Evolutionary conservation across 53 echinoderm and acorn worm genomes (phyloP), one percentile per base, ranked within the genome.

Genomic region (Echinarachnius parma): DNA sequence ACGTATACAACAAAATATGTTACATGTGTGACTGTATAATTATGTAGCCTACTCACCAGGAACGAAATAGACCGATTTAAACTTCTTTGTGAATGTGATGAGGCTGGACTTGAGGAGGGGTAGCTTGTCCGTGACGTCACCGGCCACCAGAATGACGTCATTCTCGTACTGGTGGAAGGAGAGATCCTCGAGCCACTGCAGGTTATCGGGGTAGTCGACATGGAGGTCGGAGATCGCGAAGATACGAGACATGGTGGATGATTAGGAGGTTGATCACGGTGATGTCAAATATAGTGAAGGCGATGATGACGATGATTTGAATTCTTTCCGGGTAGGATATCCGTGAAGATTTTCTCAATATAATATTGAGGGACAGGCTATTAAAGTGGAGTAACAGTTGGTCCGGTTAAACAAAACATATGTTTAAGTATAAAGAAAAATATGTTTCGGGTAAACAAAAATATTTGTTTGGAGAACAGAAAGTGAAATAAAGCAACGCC

Each of bases 191-290:
- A 92, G 66, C 85, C 91, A 98, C 9, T 86, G 39, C 13, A 77
- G 78, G 52, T 98, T 98, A 9, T 88, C 92, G 1, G 76, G 46
- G 64, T 86, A 71, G 53, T 98, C 98, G 11, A 98, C 92, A 20
- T 98, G 98, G 82, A 98, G 78, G 59, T 98, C 98, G 18, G 98
- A 98, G 10, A 98, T 91, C 7, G 98, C 98, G 70, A 86, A 98
- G 48, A 98, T 83, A 25, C 86, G 85, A 21, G 92, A 79, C 98
- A 92, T 98, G 31, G 21, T 77, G 67, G 44, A 25, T 31, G 15
- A 52, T 67, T 24, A 29, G 25, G 54, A 44, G 2, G 4, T 7
- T n/a, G 59, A 58, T 14, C 30, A 27, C 9, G 1, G 39, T 19
- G 44, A 30, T 47, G 19, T 16, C 28, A 48, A 67, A 21, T 18